Conservation (phyloP, 2,797 vertebrate species). For the Cuculus canorus region DNA sequence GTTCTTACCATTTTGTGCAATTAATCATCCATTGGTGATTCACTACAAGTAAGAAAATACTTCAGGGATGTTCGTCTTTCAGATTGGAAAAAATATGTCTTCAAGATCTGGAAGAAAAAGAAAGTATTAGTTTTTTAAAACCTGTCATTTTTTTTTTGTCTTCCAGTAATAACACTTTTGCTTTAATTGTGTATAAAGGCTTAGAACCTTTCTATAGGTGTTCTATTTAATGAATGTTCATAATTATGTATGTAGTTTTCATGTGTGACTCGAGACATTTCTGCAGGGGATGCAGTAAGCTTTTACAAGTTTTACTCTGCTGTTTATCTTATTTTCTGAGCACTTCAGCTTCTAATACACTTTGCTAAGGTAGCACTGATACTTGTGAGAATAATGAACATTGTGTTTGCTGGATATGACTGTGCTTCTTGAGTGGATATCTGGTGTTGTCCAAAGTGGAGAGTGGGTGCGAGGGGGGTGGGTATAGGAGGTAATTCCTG, state of each 20-base stretch:
- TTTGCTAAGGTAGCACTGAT: neutral
- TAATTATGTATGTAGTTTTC: neutral
- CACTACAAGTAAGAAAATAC: neutral
- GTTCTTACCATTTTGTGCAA: constrained; percentile 29
- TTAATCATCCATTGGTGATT: constrained; percentile 45
- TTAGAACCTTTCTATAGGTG: neutral
- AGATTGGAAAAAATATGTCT: neutral
- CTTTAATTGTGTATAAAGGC: neutral
- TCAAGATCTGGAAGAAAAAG: neutral
- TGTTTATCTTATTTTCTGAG: neutral
- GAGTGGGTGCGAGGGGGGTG: fast-evolving
- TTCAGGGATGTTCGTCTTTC: neutral
- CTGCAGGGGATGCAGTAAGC: neutral
- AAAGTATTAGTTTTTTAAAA: neutral
- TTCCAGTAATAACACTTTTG: neutral
- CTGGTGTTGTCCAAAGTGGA: neutral
- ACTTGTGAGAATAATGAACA: neutral
- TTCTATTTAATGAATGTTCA: neutral
- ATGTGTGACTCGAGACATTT: neutral
- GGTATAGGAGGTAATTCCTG: neutral
- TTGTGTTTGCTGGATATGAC: neutral
- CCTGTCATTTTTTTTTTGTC: neutral
- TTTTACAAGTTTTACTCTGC: neutral
- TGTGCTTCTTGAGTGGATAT: neutral
- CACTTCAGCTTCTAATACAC: neutral